Evolutionary conservation across 30 jellyfish, hydroid and myxozoan species (phyloP), one percentile per base, ranked within the genome.

Genomic region (Sanderia malayensis): DNA sequence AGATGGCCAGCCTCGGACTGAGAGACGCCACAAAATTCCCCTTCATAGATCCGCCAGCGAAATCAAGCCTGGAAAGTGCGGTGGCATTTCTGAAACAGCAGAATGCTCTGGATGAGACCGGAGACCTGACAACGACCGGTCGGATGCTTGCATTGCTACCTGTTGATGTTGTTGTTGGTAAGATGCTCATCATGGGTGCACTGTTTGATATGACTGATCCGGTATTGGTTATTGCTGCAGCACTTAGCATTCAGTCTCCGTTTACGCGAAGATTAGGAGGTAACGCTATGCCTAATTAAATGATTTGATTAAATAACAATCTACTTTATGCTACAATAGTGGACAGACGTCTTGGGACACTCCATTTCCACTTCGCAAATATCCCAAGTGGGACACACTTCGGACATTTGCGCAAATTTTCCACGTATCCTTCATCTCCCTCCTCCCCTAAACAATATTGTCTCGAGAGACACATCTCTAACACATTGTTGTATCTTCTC

Each of bases 181-280:
- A 80, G 33, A 83, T 94, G 95, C 73, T 94, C 75, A 66, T 94
- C 3, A 83, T 85, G 96, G 99, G 99, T 13, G 68, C 95, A 15
- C 62, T 94, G 65, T 85, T 94, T 75, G 86, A 84, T 46, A 70
- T 81, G 88, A 70, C 82, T 34, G 97, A 86, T 24, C 99, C 97
- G 2, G 95, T 88, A 26, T 34, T 86, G 32, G 87, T 94, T 7
- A 76, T 86, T 58, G 99, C 97, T 0, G 92, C 97, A 4, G 97
- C 99, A 8, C 79, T 86, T n/a, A 82, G 96, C 31, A 93, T 94
- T n/a, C 97, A 81, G 41, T 81, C 95, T 44, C 99, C 99, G 28
- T 52, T 94, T 47, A 86, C 95, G 13, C 59, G 94, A 34, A 68
- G 86, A 29, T 71, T 92, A 33, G 95, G 94, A 60, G 94, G 95